Conservation (phyloP, 2,113 vertebrate genomes). For the Catagonus wagneri region DNA sequence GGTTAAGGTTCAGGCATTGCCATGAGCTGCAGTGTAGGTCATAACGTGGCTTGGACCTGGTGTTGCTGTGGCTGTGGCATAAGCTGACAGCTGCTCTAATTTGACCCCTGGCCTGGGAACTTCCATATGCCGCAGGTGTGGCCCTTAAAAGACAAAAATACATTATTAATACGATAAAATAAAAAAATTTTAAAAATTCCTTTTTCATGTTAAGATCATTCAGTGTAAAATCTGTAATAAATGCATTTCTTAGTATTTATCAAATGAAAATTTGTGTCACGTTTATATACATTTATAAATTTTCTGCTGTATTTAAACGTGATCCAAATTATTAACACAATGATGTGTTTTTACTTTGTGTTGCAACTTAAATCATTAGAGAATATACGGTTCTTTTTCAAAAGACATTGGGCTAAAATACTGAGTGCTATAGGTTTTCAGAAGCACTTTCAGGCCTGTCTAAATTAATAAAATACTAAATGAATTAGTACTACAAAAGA, state of each 20-base stretch:
- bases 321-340: slow-evolving; percentile 10
- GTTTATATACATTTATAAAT: slow-evolving; percentile 26
- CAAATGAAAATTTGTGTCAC: background rate
- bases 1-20: too few species aligned
- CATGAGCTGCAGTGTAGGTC: too few species aligned
- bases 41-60: too few species aligned
- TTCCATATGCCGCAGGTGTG: too few species aligned
- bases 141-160: too few species aligned
- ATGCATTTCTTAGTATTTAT: background rate
- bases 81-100: too few species aligned
- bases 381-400: slow-evolving; percentile 47
- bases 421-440: background rate
- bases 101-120: too few species aligned
- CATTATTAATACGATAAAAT: too few species aligned
- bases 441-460: slow-evolving; percentile 49
- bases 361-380: background rate
- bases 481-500: slow-evolving; percentile 69
- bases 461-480: slow-evolving; percentile 74
- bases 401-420: slow-evolving; percentile 58
- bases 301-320: slow-evolving; percentile 25
- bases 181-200: slow-evolving; percentile 21
- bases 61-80: too few species aligned
- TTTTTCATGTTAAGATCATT: slow-evolving; percentile 38
- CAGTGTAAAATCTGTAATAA: slow-evolving; percentile 12
- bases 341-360: slow-evolving; percentile 32